Evolutionary conservation across 2,113 vertebrate genomes (phyloP).

Genomic region (Dolichallabes microphthalmus): DNA sequence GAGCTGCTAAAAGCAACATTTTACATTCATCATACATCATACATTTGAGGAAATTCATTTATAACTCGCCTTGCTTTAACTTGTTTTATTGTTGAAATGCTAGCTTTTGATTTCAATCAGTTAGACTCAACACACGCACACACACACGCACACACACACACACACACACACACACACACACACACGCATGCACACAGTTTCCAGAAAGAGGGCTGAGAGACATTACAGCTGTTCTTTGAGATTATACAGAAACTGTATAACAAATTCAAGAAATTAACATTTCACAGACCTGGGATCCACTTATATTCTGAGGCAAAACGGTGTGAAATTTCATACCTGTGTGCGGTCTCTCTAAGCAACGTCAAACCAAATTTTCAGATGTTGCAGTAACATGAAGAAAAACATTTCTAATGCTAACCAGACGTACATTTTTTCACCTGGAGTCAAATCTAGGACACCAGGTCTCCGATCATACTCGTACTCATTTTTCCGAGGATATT

Average conservation of each 20-base stretch:
- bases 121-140: constrained; percentile 1
- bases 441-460: constrained; percentile 24
- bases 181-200: not conserved
- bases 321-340: constrained; percentile 14
- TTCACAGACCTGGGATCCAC: not conserved
- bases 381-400: not conserved
- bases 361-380: not conserved
- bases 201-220: not conserved
- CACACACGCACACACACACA: not conserved
- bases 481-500: constrained; percentile 3
- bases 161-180: constrained; percentile 10
- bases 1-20: not conserved
- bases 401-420: constrained; percentile 23
- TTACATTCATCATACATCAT: too few species aligned
- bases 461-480: not conserved
- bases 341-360: not conserved
- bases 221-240: not conserved
- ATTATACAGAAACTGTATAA: not conserved
- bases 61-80: not conserved
- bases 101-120: constrained; percentile 9
- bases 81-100: not conserved
- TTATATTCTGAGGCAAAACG: not conserved
- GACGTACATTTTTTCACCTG: constrained; percentile 30
- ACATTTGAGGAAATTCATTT: not conserved
- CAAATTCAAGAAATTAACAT: constrained; percentile 11